phyloP scores from a whole-genome alignment of 2,113 vertebrate species.

The Corapipo altera region DNA sequence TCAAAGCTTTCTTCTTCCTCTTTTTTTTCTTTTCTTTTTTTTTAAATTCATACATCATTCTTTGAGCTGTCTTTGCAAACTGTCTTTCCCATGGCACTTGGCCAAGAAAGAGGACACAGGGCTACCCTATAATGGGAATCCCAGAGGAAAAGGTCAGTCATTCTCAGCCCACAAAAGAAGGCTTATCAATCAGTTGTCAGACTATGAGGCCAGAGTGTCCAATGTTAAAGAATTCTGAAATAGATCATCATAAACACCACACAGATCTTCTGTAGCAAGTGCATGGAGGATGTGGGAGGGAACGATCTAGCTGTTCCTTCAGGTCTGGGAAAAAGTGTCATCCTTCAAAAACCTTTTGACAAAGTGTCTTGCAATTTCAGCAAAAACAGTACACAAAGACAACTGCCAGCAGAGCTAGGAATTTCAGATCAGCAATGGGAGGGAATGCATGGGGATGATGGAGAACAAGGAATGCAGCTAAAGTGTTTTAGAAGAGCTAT shows the following conservation, averaged over 20 bases:
- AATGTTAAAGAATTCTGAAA: constrained; percentile 10
- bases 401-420: neutral
- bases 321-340: neutral
- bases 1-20: neutral
- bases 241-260: neutral
- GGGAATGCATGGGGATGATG: neutral
- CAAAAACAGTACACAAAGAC: neutral
- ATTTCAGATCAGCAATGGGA: neutral
- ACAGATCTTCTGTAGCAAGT: neutral
- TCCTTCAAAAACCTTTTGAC: neutral
- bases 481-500: neutral
- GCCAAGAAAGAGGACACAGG: constrained; percentile 14
- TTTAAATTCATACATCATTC: constrained; percentile 23
- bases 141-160: constrained; percentile 56
- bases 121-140: constrained; percentile 10
- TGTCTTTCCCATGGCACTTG: constrained; percentile 62
- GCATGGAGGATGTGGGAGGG: neutral
- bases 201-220: neutral
- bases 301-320: neutral
- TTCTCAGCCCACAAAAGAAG: constrained; percentile 60
- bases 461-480: neutral
- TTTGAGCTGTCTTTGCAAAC: neutral
- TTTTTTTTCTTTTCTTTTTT: neutral
- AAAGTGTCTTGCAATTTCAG: constrained; percentile 2
- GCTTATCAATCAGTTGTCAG: constrained; percentile 55